Conservation (phyloP, 2,888 invertebrate species). For the Trichogramma evanescens region DNA sequence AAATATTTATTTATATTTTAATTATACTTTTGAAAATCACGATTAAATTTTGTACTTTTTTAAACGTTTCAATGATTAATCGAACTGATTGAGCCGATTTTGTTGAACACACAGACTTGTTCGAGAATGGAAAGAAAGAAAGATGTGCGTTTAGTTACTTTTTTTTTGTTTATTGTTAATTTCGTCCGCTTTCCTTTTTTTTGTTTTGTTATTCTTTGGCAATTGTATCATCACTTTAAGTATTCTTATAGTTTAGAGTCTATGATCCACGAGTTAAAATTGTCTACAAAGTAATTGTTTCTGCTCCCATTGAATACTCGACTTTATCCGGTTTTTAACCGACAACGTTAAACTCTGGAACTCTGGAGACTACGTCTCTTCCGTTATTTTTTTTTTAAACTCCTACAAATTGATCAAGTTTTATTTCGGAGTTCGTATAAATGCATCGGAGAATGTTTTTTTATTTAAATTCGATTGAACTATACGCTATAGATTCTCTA, state of each 20-base stretch:
- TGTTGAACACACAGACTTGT: constrained; percentile 16
- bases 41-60: constrained; percentile 19
- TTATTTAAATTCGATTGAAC: not conserved
- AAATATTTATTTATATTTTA: constrained; percentile 6
- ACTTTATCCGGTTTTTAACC: not conserved
- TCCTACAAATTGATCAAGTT: not conserved
- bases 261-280: constrained; percentile 32
- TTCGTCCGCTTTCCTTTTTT: not conserved
- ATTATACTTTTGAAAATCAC: constrained; percentile 10
- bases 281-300: constrained; percentile 24
- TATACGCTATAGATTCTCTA: constrained; percentile 4
- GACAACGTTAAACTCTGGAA: constrained; percentile 10
- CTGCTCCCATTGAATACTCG: too few relatives aligned
- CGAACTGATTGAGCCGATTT: constrained; percentile 10
- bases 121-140: constrained; percentile 1
- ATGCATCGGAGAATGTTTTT: constrained; percentile 5
- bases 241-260: constrained; percentile 10
- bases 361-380: constrained; percentile 8
- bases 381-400: not conserved
- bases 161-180: not conserved
- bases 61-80: constrained; percentile 1
- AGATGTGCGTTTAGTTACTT: not conserved
- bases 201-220: constrained; percentile 8
- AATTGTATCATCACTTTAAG: constrained; percentile 7
- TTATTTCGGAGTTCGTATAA: constrained; percentile 8